Base-by-base conservation (phyloP, 1,140 invertebrate species). In the Rhizoglyphus robini region DNA sequence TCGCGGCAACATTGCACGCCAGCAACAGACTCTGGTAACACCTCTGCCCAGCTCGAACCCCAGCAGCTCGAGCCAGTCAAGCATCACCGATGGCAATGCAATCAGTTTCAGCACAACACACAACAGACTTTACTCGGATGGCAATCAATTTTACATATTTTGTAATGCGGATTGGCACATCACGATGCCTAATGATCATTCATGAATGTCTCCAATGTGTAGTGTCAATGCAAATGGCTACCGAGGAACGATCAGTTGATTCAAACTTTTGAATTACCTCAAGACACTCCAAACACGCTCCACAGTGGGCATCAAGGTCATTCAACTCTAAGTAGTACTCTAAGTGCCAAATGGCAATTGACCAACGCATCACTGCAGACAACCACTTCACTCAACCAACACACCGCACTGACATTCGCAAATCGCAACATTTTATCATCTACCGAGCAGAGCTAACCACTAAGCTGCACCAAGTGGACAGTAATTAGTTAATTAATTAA, bases 361-460 rank as follows among this genome's bases (percentile, higher is more conserved):
- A 18, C 36, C 8, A 41, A 41, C 18, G n/a, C 18, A 41, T 11
- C 18, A 41, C 8, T 41, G 18, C 36, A 41, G 18, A 41, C 36
- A 8, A 41, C 36, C 36, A 41, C 36, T 18, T 41, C 8, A 41
- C 36, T 11, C 8, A n/a, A 46, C 18, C 2, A 58, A 58, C 2
- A 30, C 2, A 58, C 15, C 8, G 51, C 54, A 58, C 2, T 2
- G 29, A 27, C 15, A 60, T 15, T 34, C 25, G 3, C 58, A 34
- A 20, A 59, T 4, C 57, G 51, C 51, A 54, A 54, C 51, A 54
- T 11, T 54, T 54, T 54, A 54, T 8, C 51, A 54, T 8, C 51
- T 54, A 54, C 51, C 20, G 51, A 54, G 18, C 36, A 41, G 18
- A 8, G 18, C 36, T 41, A 41, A 18, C 36, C 8, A 41, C 18